Conservation (phyloP, 2,797 vertebrate species). For the Anableps anableps region DNA sequence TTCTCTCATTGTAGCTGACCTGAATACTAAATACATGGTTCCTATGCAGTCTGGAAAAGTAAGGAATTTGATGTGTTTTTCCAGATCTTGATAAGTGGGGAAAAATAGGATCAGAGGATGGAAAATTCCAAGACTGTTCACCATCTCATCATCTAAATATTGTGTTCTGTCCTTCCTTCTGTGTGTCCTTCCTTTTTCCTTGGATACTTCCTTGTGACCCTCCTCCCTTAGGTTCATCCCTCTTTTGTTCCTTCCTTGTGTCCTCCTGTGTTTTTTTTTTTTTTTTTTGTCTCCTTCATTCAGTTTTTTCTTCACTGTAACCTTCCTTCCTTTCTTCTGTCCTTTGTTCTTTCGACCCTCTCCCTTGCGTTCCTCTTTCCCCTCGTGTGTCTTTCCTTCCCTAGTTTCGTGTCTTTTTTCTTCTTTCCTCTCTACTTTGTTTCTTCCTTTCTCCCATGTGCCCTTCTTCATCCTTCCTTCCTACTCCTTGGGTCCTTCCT, state of each 20-base stretch:
- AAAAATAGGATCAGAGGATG: not conserved
- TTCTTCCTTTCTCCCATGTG: not conserved
- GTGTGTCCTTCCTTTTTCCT: not conserved
- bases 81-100: not conserved
- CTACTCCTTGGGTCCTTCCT: not conserved
- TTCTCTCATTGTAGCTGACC: conserved; percentile 63
- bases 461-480: not conserved
- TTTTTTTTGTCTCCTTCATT: too few relatives aligned
- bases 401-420: not conserved
- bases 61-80: not conserved
- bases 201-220: not conserved
- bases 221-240: not conserved
- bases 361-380: too few relatives aligned
- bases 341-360: too few relatives aligned
- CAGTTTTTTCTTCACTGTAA: too few relatives aligned
- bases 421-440: not conserved
- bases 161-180: not conserved
- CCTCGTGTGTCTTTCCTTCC: not conserved
- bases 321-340: too few relatives aligned
- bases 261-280: not conserved
- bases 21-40: conserved; percentile 54
- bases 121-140: not conserved
- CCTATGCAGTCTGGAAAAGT: not conserved
- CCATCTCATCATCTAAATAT: not conserved
- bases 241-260: not conserved